These are phyloP conservation scores for Meghimatium bilineatum DNA, from an alignment of 2,888 invertebrate genomes.

Conservation along the genomic window DNA sequence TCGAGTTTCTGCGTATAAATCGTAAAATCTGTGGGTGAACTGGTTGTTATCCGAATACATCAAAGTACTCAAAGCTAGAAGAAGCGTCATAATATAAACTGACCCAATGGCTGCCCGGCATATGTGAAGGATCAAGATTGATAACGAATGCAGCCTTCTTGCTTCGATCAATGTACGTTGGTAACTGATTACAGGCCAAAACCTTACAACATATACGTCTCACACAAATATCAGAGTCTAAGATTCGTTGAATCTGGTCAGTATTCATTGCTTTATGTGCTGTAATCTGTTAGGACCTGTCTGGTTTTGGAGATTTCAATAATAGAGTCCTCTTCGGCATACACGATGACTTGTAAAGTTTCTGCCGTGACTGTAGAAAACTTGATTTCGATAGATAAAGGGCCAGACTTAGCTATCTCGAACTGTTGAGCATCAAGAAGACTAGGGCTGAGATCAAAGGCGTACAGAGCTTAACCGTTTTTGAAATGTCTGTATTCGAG, in stretches of 20 bases:
- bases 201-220: neutral
- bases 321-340: neutral
- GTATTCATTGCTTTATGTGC: neutral
- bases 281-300: neutral
- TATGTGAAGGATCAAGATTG: neutral
- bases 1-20: too few species aligned
- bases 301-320: neutral
- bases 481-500: neutral
- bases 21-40: neutral
- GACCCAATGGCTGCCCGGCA: neutral
- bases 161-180: neutral
- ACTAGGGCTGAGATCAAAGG: conserved; percentile 26
- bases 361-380: neutral
- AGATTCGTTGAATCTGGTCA: neutral
- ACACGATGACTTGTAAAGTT: neutral
- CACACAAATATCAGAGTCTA: neutral
- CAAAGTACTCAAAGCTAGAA: neutral
- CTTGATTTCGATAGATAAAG: neutral
- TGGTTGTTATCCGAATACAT: neutral
- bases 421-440: conserved; percentile 17
- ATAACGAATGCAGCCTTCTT: neutral
- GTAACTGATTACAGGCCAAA: neutral
- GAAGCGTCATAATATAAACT: neutral
- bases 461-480: neutral
- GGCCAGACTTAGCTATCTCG: neutral